Evolutionary conservation across 2,113 vertebrate species (phyloP).

Genomic region (Haplochromis vanheusdeni): DNA sequence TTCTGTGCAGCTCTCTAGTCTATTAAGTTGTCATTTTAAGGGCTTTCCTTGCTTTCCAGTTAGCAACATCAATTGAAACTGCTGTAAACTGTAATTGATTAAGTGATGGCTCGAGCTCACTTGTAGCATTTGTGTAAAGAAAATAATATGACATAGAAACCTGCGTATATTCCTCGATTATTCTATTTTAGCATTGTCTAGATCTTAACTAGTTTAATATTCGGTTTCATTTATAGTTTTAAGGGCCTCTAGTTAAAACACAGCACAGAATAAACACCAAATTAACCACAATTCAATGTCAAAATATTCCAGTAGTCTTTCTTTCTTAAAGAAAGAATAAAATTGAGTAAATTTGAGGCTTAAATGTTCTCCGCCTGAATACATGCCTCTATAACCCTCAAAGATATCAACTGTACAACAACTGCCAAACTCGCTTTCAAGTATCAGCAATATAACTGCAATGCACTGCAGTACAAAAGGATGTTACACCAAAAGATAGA

Average conservation of each 20-base stretch:
- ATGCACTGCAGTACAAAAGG: not conserved
- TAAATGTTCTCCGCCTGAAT: not conserved
- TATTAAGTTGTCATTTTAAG: not conserved
- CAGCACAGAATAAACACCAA: not conserved
- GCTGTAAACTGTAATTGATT: not conserved
- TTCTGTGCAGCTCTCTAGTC: not conserved
- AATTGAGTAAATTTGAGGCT: not conserved
- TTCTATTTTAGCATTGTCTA: not conserved
- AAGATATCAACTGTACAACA: not conserved
- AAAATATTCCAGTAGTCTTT: not conserved
- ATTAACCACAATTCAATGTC: not conserved
- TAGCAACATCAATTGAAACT: not conserved
- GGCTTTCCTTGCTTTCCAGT: not conserved
- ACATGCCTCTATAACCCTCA: not conserved
- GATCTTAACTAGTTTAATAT: not conserved
- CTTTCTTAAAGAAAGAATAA: not conserved
- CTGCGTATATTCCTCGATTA: not conserved
- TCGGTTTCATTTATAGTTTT: not conserved
- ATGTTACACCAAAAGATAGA: not conserved
- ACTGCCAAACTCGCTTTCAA: not conserved
- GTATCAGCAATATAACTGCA: not conserved
- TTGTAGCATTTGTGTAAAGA: not conserved
- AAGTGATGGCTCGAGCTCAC: not conserved
- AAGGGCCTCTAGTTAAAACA: too few relatives aligned
- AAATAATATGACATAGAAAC: not conserved